Percentiles rank a stretch among this genome's conserved stretches.
Evolutionary conservation across 2,888 invertebrate species (phyloP).

Genomic region (Cephus rjabovi): DNA sequence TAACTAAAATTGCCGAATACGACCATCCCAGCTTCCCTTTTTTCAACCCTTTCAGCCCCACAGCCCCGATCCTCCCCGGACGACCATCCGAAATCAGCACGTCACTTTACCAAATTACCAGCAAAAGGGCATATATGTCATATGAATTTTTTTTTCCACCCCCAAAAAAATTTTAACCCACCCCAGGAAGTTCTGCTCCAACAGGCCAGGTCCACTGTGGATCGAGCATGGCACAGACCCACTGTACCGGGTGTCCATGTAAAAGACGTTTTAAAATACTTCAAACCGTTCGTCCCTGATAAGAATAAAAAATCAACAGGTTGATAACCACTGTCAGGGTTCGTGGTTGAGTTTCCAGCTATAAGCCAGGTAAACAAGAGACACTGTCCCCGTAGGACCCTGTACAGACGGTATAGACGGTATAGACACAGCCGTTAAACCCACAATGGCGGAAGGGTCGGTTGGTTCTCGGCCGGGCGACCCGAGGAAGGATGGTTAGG

Average conservation of each 20-base stretch:
- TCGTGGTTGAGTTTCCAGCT: neutral
- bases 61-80: neutral
- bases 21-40: neutral
- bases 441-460: constrained; percentile 11
- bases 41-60: neutral
- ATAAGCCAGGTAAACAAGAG: neutral
- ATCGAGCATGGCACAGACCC: too few species aligned
- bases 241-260: too few species aligned
- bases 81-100: neutral
- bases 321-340: neutral
- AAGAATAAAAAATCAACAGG: neutral
- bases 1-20: neutral
- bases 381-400: neutral
- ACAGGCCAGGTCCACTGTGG: too few species aligned
- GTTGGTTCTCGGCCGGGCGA: neutral
- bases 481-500: neutral
- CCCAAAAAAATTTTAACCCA: too few species aligned
- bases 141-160: neutral
- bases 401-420: neutral
- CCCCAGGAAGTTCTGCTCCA: too few species aligned
- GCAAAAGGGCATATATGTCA: neutral
- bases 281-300: neutral
- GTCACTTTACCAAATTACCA: neutral
- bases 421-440: neutral
- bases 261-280: too few species aligned